Evolutionary conservation across 2,113 vertebrate genomes (phyloP).

Genomic region (Sturnira hondurensis): DNA sequence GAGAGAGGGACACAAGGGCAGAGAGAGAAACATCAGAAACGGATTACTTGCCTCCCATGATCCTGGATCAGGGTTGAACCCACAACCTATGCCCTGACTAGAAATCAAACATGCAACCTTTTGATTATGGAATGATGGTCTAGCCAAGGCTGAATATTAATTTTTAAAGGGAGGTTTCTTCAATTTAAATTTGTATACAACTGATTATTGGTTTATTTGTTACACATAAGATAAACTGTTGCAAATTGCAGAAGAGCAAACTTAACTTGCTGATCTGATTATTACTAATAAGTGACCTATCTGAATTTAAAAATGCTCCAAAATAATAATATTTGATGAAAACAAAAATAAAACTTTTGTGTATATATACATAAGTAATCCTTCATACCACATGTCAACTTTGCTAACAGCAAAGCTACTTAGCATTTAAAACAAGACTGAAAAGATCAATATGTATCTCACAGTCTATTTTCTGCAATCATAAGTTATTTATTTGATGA

Average conservation of each 20-base stretch:
- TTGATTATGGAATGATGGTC: no score
- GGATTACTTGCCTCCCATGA: background rate
- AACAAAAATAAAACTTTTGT: background rate
- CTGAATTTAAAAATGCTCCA: background rate
- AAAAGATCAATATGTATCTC: background rate
- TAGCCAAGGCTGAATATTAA: background rate
- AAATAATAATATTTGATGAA: slow-evolving; percentile 23
- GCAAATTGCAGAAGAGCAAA: background rate
- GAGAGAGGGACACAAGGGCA: no score
- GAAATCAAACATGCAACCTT: no score
- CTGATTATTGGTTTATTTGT: background rate
- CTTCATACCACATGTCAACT: background rate
- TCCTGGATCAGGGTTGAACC: no score
- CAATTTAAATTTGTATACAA: slow-evolving; percentile 3
- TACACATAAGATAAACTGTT: background rate
- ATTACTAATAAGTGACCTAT: background rate
- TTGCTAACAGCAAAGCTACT: background rate
- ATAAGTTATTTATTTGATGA: background rate
- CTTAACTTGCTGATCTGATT: background rate
- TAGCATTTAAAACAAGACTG: background rate
- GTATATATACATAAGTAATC: background rate
- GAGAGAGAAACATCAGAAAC: background rate
- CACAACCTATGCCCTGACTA: background rate
- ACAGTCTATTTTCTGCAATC: background rate
- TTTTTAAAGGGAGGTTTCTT: background rate